Evolutionary conservation across 1,140 invertebrate species (phyloP).

Genomic region (Leptinotarsa texana): DNA sequence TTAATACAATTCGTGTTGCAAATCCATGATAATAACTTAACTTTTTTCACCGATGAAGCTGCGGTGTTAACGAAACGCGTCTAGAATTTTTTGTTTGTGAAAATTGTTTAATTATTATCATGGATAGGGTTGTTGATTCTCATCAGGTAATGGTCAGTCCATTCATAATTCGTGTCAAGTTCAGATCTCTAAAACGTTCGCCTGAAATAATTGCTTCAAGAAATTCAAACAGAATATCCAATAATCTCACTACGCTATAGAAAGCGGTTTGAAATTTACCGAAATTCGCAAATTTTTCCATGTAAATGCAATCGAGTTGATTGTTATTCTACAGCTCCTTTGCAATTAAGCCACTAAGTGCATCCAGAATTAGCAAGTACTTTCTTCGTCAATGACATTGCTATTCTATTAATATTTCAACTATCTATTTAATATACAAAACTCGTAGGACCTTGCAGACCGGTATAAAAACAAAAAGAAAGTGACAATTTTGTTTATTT

Average conservation of each 20-base stretch:
- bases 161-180: no score
- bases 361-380: slow-evolving; percentile 43
- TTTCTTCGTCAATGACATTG: slow-evolving; percentile 37
- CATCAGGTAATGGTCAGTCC: no score
- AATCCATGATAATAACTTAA: no score
- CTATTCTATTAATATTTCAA: slow-evolving; percentile 33
- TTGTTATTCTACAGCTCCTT: not conserved
- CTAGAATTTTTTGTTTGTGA: no score
- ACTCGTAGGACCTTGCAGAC: slow-evolving; percentile 29
- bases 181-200: no score
- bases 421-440: slow-evolving; percentile 38
- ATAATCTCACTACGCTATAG: not conserved
- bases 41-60: no score
- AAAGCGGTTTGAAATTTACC: not conserved
- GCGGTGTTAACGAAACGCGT: no score
- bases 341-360: slow-evolving; percentile 32
- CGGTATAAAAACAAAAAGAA: slow-evolving; percentile 51
- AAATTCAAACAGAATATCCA: no score
- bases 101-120: no score
- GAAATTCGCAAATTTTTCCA: slow-evolving; percentile 8
- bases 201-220: no score
- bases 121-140: no score
- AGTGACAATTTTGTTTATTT: slow-evolving; percentile 43
- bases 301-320: slow-evolving; percentile 1
- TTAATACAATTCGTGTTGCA: no score